Base-by-base conservation (phyloP, 1,140 invertebrate species). In the Atopsyche davidsoni region DNA sequence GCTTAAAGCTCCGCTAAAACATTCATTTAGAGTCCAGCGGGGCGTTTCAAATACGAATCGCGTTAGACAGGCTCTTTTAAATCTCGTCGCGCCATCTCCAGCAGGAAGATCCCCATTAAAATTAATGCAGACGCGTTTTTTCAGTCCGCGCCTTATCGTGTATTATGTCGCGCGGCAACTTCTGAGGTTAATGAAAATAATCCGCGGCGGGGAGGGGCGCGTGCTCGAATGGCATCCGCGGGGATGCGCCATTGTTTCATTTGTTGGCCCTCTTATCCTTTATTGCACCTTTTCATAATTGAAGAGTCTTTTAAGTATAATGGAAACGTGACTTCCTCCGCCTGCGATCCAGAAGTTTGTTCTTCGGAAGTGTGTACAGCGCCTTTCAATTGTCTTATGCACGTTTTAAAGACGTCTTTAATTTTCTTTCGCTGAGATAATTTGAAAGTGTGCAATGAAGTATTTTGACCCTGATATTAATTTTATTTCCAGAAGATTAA, bases 81-180 rank as follows among this genome's bases (percentile, higher is more conserved):
- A 42, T 42, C 40, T 42, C 40, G 40, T 22, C 40, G 40, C 40
- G 40, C 40, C 40, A 42, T 42, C 40, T 42, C 22, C 4, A n/a
- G 11, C n/a, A 42, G 22, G 17, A 13, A 42, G 24, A 25, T 42
- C 16, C 17, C 40, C 40, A 42, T 42, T 42, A 42, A 42, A 42
- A 42, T 42, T 42, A 42, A 42, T 42, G 36, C 36, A 17, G 36
- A 16, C 32, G n/a, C 11, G 16, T 34, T 34, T 16, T 34, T 34
- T n/a, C 32, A 34, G 4, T 34, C 16, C 16, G n/a, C 16, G n/a
- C 11, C 11, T 4, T 39, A 18, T 7, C 36, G 36, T 19, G 17
- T 39, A 39, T 39, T 39, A 17, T 19, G 16, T 39, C 36, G 19
- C n/a, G 36, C 16, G 16, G 36, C 4, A 39, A 39, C 16, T 13